Base-by-base conservation (phyloP, 2,797 vertebrate species). In the Spinus pinus region DNA sequence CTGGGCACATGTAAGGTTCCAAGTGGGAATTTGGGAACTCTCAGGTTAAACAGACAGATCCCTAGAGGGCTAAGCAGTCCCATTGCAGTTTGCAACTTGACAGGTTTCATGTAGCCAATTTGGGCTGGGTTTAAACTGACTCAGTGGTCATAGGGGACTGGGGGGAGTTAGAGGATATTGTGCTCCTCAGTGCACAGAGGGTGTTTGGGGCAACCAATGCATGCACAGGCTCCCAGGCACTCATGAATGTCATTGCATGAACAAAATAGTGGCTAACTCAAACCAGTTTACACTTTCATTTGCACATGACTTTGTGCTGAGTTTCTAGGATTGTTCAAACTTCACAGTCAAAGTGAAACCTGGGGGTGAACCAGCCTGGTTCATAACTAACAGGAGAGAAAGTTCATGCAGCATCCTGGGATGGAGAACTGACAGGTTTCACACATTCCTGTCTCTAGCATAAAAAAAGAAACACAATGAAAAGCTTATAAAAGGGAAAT, bases 341-440 rank as follows among this genome's bases (percentile, higher is more conserved):
- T 87, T 85, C 60, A 77, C 27, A 54, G 28, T 91, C 67, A 86
- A 81, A 80, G 28, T 51, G 53, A 91, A 95, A 95, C 53, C 39
- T 14, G 35, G 39, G 14, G 23, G 22, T 88, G 53, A 94, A 54
- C n/a, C 50, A 81, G 14, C 13, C 31, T 44, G 15, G 28, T 61
- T 72, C 51, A 39, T n/a, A 79, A 69, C 50, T 71, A 75, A 51
- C 31, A 44, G 33, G 86, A 86, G 50, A 83, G 47, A 90, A 92
- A 92, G 42, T 72, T 81, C 72, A 72, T 41, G 31, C 19, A 54
- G 27, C 44, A 88, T 44, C 54, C 61, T 62, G 50, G 62, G 75
- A 93, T 81, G 56, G 14, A 91, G 24, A 93, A 42, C 61, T 65
- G 65, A 62, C 50, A 86, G 39, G 17, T 60, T 95, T 92, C 57